These are phyloP conservation scores for Mesitornis unicolor DNA, from an alignment of 2,113 vertebrate species.

Conservation along the genomic window DNA sequence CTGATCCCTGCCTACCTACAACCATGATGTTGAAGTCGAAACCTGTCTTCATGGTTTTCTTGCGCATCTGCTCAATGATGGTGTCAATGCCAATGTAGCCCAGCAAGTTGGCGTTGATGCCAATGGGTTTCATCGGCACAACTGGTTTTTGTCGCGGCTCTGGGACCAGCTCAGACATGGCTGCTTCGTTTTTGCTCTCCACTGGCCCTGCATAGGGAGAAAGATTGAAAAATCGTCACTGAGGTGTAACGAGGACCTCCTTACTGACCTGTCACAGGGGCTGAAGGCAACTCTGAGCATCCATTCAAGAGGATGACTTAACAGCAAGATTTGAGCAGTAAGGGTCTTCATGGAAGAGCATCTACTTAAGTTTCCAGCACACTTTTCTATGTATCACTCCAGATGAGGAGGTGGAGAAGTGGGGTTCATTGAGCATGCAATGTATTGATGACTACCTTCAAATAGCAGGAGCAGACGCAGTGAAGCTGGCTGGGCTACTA, in stretches of 20 bases:
- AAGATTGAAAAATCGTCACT: neutral
- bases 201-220: constrained; percentile 70
- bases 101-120: constrained; percentile 84
- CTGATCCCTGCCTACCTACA: constrained; percentile 79
- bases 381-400: neutral
- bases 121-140: constrained; percentile 89
- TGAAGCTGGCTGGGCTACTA: neutral
- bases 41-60: constrained; percentile 98
- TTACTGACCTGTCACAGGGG: neutral
- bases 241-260: neutral
- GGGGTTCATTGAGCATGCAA: neutral
- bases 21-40: constrained; percentile 99
- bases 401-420: neutral
- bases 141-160: constrained; percentile 90
- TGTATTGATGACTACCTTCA: neutral
- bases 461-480: neutral
- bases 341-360: neutral
- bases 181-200: constrained; percentile 73
- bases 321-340: neutral
- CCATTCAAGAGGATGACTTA: neutral
- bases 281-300: neutral
- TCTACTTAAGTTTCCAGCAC: neutral
- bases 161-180: constrained; percentile 93
- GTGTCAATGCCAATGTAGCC: constrained; percentile 96
- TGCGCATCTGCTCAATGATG: constrained; percentile 98